Conservation (phyloP, 2,113 vertebrate genomes). For the Aphelocoma coerulescens region DNA sequence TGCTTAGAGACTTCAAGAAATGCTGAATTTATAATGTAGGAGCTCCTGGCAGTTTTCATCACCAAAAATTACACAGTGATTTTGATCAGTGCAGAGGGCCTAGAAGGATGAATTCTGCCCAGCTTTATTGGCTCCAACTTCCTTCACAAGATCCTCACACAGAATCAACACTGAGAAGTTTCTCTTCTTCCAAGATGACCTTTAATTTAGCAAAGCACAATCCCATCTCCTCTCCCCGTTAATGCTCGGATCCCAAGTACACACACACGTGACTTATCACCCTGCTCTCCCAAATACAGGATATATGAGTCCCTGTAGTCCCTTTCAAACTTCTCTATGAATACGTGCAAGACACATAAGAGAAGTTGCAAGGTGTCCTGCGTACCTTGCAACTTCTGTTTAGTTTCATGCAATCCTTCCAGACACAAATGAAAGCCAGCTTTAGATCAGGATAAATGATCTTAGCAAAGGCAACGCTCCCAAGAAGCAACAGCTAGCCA, state of each 20-base stretch:
- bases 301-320: neutral
- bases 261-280: neutral
- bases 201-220: neutral
- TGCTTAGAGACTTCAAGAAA: neutral
- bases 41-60: slow-evolving; percentile 14
- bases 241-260: neutral
- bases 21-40: neutral
- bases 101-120: neutral
- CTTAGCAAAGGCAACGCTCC: neutral
- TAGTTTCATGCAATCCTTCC: neutral
- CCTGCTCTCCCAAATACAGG: too few species aligned
- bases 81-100: neutral
- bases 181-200: neutral
- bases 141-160: neutral
- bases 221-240: neutral
- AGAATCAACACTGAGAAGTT: neutral
- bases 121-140: neutral
- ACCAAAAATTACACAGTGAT: neutral
- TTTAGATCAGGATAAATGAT: neutral
- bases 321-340: neutral
- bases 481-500: neutral
- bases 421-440: neutral
- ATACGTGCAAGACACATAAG: neutral
- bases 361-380: neutral
- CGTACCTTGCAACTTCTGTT: neutral